phyloP scores from a whole-genome alignment of 2,797 vertebrate genomes.

The Meriones psammophilus region DNA sequence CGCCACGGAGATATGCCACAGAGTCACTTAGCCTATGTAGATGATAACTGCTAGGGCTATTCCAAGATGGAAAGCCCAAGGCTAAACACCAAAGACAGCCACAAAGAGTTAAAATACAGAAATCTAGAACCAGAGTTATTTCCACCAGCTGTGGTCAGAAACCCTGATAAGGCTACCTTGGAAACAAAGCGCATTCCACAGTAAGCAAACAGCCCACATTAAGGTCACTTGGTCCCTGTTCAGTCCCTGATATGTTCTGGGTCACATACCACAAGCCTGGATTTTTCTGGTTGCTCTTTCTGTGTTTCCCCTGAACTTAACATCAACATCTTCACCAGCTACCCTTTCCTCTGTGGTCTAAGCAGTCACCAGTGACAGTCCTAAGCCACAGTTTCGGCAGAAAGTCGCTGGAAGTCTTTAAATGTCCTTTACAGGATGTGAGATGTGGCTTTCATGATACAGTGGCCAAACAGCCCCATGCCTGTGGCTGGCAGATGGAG shows the following conservation, averaged over 20 bases:
- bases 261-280: not conserved
- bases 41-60: not conserved
- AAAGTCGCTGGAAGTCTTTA: not conserved
- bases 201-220: not conserved
- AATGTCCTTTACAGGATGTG: not conserved
- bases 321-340: not conserved
- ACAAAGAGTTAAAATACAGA: not conserved
- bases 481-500: not conserved
- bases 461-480: not conserved
- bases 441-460: not conserved
- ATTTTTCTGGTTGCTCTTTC: not conserved
- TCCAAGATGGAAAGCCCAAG: not conserved
- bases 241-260: not conserved
- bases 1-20: not conserved
- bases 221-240: not conserved
- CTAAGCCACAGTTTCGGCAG: not conserved
- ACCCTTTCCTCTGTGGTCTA: not conserved
- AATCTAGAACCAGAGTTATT: not conserved
- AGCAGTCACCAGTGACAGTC: not conserved
- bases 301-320: not conserved
- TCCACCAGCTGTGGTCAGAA: not conserved
- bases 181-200: constrained; percentile 51
- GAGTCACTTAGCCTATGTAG: not conserved
- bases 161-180: not conserved
- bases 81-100: not conserved